These are phyloP conservation scores for Pachyramphus minor DNA, from an alignment of 2,113 vertebrate genomes.

Conservation along the genomic window DNA sequence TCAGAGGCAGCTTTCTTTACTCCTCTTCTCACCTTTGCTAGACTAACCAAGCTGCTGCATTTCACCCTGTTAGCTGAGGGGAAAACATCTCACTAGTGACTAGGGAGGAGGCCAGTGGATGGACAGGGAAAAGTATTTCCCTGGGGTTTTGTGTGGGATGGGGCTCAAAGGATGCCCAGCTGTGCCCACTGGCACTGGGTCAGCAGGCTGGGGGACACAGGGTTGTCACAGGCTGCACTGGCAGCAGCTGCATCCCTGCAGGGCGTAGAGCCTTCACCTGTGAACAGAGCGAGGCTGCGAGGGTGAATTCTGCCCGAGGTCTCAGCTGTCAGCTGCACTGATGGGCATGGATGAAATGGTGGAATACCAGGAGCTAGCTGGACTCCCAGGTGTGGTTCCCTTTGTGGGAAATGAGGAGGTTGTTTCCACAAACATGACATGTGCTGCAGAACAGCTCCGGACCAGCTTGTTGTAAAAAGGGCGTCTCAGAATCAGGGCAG, in stretches of 20 bases:
- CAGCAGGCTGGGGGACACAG: rapidly evolving
- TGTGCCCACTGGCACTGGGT: not conserved
- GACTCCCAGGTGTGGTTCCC: not conserved
- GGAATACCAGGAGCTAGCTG: not conserved
- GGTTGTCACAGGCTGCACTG: not conserved
- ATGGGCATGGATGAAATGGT: not conserved
- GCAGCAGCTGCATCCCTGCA: not conserved
- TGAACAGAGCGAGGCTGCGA: not conserved
- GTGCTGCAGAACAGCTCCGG: not conserved
- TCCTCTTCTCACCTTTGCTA: not conserved
- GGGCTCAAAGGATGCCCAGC: not conserved
- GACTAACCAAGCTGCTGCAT: not conserved
- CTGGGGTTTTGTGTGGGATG: not conserved
- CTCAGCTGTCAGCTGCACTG: not conserved
- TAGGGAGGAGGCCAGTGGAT: not conserved
- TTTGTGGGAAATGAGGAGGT: not conserved
- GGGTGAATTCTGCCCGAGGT: not conserved
- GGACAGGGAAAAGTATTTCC: not conserved
- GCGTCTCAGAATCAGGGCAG: not conserved
- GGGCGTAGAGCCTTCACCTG: not conserved
- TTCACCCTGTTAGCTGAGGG: not conserved
- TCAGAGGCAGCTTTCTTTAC: not conserved
- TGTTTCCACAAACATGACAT: not conserved
- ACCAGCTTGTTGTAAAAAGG: not conserved
- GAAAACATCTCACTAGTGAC: not conserved